These are phyloP conservation scores for Umimayanthus chanpuru DNA, from an alignment of 92 coral and sea anemone species.

Conservation along the genomic window DNA sequence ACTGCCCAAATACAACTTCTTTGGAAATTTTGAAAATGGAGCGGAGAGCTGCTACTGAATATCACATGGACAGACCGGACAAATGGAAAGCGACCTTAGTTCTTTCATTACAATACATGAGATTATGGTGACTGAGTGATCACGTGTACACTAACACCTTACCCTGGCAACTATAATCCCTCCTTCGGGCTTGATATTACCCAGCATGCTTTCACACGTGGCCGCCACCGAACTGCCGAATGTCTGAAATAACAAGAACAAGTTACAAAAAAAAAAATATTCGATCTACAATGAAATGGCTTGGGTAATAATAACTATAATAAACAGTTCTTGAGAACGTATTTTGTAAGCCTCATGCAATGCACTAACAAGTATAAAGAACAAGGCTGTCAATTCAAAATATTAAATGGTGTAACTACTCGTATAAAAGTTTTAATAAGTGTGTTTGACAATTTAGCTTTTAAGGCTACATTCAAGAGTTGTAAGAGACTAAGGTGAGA, in stretches of 20 bases:
- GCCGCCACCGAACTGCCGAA: conserved; percentile 71
- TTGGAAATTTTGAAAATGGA: too few species aligned
- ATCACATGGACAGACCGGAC: too few species aligned
- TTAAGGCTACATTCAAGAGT: too few species aligned
- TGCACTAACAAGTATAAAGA: not conserved
- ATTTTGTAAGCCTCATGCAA: not conserved
- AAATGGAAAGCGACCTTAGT: too few species aligned
- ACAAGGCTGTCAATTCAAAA: not conserved
- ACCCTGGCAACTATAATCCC: conserved; percentile 86
- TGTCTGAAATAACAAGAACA: conserved; percentile 43
- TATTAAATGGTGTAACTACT: not conserved
- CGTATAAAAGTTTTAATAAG: too few species aligned
- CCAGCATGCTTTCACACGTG: conserved; percentile 76
- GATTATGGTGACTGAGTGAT: not conserved
- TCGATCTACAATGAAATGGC: not conserved
- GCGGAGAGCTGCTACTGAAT: too few species aligned
- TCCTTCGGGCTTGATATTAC: conserved; percentile 91
- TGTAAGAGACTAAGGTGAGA: too few species aligned
- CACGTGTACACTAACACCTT: not conserved
- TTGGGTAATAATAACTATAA: not conserved
- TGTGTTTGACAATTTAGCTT: too few species aligned
- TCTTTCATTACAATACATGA: not conserved
- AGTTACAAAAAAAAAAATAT: not conserved
- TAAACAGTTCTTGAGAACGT: not conserved
- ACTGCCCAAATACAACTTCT: too few species aligned